Base-by-base conservation (phyloP, 2,797 vertebrate genomes). In the Chiroxiphia lanceolata region DNA sequence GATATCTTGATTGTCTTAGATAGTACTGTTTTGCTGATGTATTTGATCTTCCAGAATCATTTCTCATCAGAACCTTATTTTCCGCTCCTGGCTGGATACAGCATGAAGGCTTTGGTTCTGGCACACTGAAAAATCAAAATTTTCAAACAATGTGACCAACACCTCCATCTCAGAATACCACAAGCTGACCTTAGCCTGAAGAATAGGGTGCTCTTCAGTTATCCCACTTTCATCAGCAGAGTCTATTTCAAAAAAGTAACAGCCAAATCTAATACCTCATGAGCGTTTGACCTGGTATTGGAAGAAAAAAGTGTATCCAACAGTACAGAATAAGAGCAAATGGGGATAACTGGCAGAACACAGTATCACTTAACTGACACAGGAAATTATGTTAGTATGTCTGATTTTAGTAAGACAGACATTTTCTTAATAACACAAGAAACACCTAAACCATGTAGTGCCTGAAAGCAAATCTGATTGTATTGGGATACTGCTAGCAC, bases 21-120 rank as follows among this genome's bases (percentile, higher is more conserved):
- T 99, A 99, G 98, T 99, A 99, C 88, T 99, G 99, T 89, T 99
- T 98, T 59, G 99, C 98, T 44, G 99, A 98, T 67, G 98, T 97
- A 76, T 97, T 97, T 89, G 98, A 98, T 54, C 98, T 96, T 94
- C 96, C 98, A 21, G 98, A 97, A 74, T 99, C 99, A 6, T 97
- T 97, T 97, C 98, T 98, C 94, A 98, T 95, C 34, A 98, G 60
- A 94, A 97, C 94, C 95, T 98, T 99, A 33, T 98, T 99, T 89
- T 99, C 98, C 21, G 97, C 98, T 97, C 98, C 90, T 94, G 97
- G 93, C 96, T 98, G 81, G 98, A 51, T 57, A 95, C 63, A 81
- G 44, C 20, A 81, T 21, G 94, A 69, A 63, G 91, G 65, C 67
- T 96, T 93, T 13, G 94, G 60, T 59, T 98, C 98, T 94, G 97